Conservation (phyloP, 1,140 invertebrate species). For the Dreissena polymorpha region DNA sequence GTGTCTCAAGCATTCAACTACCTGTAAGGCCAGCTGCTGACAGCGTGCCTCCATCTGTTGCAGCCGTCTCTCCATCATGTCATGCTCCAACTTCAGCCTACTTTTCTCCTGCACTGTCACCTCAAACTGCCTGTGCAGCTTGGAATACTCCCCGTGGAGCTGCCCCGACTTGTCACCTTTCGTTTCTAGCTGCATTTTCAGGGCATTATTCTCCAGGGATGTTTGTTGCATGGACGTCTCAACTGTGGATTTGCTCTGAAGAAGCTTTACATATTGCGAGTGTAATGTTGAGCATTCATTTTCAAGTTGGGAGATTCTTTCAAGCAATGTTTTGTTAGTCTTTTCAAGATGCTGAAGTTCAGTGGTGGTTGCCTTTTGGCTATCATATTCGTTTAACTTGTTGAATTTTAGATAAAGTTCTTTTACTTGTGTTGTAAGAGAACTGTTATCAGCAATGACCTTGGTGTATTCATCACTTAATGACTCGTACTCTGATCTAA, state of each 20-base stretch:
- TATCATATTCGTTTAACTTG: constrained; percentile 56
- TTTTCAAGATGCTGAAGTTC: constrained; percentile 66
- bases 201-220: constrained; percentile 67
- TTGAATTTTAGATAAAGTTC: constrained; percentile 69
- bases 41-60: constrained; percentile 93
- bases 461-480: constrained; percentile 71
- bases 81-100: constrained; percentile 83
- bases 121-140: constrained; percentile 70
- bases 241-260: constrained; percentile 61
- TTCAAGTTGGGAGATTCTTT: constrained; percentile 71
- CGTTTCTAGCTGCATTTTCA: constrained; percentile 66
- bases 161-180: constrained; percentile 55
- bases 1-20: constrained; percentile 10
- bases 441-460: constrained; percentile 72
- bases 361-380: constrained; percentile 33
- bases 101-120: constrained; percentile 76
- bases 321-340: constrained; percentile 65
- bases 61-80: constrained; percentile 91
- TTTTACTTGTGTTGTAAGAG: constrained; percentile 74
- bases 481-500: constrained; percentile 67
- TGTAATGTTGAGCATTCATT: constrained; percentile 58
- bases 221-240: constrained; percentile 64
- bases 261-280: constrained; percentile 64
- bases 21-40: constrained; percentile 89
- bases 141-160: constrained; percentile 69